Evolutionary conservation across 2,113 vertebrate species (phyloP).

Genomic region (Pterocles burchelli): DNA sequence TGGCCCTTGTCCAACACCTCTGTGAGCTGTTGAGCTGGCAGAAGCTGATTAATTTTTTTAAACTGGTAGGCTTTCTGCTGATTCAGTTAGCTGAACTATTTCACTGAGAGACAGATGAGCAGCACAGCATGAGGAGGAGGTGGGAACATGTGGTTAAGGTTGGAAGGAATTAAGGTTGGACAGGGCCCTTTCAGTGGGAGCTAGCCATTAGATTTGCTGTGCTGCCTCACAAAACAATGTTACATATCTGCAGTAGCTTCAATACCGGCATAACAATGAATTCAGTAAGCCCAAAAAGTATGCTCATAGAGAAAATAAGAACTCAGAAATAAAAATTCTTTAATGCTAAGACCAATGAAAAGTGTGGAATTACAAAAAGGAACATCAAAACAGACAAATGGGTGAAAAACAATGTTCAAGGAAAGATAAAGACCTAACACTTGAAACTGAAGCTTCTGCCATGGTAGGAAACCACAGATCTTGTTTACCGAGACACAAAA

Average conservation of each 20-base stretch:
- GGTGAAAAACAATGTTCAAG: not conserved
- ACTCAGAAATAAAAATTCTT: not conserved
- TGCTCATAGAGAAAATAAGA: not conserved
- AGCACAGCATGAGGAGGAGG: not conserved
- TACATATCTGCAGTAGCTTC: not conserved
- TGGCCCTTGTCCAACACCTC: not conserved
- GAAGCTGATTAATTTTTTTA: not conserved
- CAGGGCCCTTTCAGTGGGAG: not conserved
- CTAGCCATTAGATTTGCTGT: not conserved
- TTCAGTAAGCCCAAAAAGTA: not conserved
- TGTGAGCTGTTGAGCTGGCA: not conserved
- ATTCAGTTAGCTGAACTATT: constrained; percentile 3
- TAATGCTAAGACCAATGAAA: not conserved
- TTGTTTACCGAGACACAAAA: constrained; percentile 38
- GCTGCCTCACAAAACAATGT: not conserved
- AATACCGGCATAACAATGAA: not conserved
- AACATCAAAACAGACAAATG: not conserved
- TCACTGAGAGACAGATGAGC: not conserved
- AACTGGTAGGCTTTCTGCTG: not conserved
- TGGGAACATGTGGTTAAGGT: not conserved
- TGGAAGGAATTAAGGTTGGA: no score
- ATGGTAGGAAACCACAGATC: constrained; percentile 36
- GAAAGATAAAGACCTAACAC: not conserved
- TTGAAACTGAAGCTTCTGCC: constrained; percentile 1
- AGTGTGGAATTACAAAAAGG: not conserved